Evolutionary conservation across 2,113 vertebrate species (phyloP), one percentile per base, ranked within the genome.

Genomic region (Pao palembangensis): DNA sequence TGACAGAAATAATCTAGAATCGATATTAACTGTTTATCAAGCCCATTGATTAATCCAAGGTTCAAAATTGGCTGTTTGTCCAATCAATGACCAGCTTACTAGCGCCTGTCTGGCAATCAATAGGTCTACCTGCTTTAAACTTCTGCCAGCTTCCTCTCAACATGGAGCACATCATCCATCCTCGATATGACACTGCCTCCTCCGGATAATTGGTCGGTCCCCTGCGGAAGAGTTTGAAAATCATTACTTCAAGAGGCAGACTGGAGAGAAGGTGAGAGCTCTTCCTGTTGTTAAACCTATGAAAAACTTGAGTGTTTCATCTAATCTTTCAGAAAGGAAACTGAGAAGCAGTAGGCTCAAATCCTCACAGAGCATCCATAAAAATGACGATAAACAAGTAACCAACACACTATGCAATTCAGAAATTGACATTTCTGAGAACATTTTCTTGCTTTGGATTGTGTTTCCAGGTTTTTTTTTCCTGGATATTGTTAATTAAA

Each of bases 91-190:
- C 66, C 73, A 67, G 64, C 84, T 78, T 20, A 68, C 76, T 28
- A 71, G 75, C 41, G 62, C 44, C 78, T 68, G 44, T 75, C 69
- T 61, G 42, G 76, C 71, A 64, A 74, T 89, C 87, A 79, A 90
- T 90, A 85, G 10, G 31, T n/a, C 61, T 73, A 72, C 71, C 71
- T 65, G 64, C 66, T 79, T 83, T 82, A 84, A 86, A 88, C 85
- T 76, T 41, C 46, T 50, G 20, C 51, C 53, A 58, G 55, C 66
- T 70, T 52, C 61, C 34, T 56, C 43, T 42, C 61, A 57, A 71
- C 59, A 73, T 71, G 67, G 11, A 54, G 14, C 61, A 68, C 69
- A 52, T 66, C 42, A 42, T 47, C 49, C 20, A 41, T 52, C 67
- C 70, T 75, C 61, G 1, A n/a, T 57, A 18, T 20, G 21, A 51